Percentiles rank a stretch among this genome's conserved stretches.
phyloP scores from a whole-genome alignment of 2,113 vertebrate genomes.

The Serinus canaria region DNA sequence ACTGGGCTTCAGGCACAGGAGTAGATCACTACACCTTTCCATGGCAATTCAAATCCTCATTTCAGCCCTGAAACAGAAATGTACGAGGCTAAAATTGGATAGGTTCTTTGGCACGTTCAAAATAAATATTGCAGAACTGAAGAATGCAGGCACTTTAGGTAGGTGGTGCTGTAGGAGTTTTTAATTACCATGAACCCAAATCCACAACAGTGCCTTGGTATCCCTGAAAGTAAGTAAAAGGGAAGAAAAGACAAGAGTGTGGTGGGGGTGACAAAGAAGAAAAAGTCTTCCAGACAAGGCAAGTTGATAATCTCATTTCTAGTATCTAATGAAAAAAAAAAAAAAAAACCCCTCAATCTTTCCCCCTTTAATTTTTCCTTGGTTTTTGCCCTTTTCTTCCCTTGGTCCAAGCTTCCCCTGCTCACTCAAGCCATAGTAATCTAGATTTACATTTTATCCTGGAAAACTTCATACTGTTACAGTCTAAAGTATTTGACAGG shows the following conservation, averaged over 20 bases:
- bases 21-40: not conserved
- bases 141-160: not conserved
- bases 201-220: not conserved
- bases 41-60: not conserved
- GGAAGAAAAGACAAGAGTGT: not conserved
- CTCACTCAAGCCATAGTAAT: not conserved
- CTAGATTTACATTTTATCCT: not conserved
- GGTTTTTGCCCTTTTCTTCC: not conserved
- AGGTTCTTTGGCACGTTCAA: not conserved
- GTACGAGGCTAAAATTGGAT: not conserved
- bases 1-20: not conserved
- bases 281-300: not conserved
- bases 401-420: rapidly evolving
- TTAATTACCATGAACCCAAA: not conserved
- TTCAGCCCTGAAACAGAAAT: not conserved
- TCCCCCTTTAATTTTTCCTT: not conserved
- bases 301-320: not conserved
- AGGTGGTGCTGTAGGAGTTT: not conserved
- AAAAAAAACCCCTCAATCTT: not conserved
- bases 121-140: not conserved
- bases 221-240: not conserved
- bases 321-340: not conserved
- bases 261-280: not conserved
- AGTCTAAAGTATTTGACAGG: not conserved
- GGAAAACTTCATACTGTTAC: not conserved